Percentiles rank a stretch among this genome's conserved stretches.
Conservation (phyloP, 2,888 invertebrate species). For the Zygogramma bicolorata region DNA sequence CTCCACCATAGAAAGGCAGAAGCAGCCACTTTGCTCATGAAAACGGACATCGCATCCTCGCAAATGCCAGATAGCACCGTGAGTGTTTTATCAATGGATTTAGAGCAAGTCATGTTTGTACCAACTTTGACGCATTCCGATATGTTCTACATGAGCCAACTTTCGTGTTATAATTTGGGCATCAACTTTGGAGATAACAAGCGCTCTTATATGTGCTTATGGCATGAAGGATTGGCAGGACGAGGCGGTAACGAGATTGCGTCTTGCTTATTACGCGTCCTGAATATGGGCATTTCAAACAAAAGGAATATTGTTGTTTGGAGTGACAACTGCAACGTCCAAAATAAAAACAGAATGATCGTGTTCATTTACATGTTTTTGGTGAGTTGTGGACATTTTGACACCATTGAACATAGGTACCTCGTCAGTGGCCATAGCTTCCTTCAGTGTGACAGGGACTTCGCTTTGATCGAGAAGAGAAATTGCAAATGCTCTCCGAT, state of each 20-base stretch:
- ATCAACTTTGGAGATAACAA: conserved; percentile 16
- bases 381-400: conserved; percentile 19
- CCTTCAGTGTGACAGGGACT: conserved; percentile 43
- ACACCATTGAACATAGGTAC: conserved; percentile 36
- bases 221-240: conserved; percentile 48
- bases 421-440: conserved; percentile 44
- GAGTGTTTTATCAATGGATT: conserved; percentile 48
- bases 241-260: conserved; percentile 48
- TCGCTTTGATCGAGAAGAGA: conserved; percentile 43
- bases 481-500: neutral
- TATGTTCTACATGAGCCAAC: conserved; percentile 56
- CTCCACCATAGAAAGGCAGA: conserved; percentile 39
- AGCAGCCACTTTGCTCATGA: conserved; percentile 35
- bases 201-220: conserved; percentile 47
- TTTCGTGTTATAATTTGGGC: conserved; percentile 23
- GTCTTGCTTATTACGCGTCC: conserved; percentile 2
- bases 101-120: conserved; percentile 54
- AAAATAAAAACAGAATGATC: conserved; percentile 38
- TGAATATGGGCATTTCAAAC: neutral
- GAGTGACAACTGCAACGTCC: conserved; percentile 37
- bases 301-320: conserved; percentile 22
- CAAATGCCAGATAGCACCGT: conserved; percentile 41
- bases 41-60: conserved; percentile 40
- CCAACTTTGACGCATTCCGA: conserved; percentile 54
- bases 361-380: conserved; percentile 31